Evolutionary conservation across 1,140 invertebrate genomes (phyloP), one percentile per base, ranked within the genome.

Genomic region (Drosophila eugracilis): DNA sequence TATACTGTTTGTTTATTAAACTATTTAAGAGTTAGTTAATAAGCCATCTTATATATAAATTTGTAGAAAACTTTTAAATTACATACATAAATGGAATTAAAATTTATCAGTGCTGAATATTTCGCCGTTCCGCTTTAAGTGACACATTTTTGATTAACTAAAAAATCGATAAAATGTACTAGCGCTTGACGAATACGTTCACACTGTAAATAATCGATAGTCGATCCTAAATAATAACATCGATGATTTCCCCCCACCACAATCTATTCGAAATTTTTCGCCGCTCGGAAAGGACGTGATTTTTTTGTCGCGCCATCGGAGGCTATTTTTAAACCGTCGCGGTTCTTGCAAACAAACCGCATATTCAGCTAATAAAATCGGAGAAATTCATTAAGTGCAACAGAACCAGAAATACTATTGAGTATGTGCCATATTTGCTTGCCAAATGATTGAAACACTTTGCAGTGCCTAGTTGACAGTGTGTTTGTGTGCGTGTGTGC

Each of bases 291-390:
- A 26, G 22, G 78, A 75, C 71, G 75, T 75, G 42, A 70, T 66
- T 65, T 67, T 22, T 12, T 52, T 39, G 10, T 15, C 5, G 42
- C 28, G 41, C 32, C 7, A 26, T 48, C 28, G 30, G 48, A 42
- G 44, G 65, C 66, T 86, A 86, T 86, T 85, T 57, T 55, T 69
- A 79, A 79, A 37, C 50, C 34, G 54, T 52, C 21, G 49, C 48
- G 44, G 44, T 24, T 44, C 14, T 53, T 42, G 79, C 54, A 71
- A 76, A 60, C 60, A 67, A 55, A 37, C 53, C 39, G 30, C 12
- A 32, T 26, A 53, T 32, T 22, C 12, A 28, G 34, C 17, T 58
- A 50, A 60, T 57, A 26, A 62, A 69, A 42, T 30, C 39, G 1
- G 19, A 22, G 9, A 17, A 59, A 53, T 55, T 55, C 50, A 59